Percentiles rank a stretch among this genome's conserved stretches.
Conservation (phyloP, 2,797 vertebrate genomes). For the Smutsia gigantea region DNA sequence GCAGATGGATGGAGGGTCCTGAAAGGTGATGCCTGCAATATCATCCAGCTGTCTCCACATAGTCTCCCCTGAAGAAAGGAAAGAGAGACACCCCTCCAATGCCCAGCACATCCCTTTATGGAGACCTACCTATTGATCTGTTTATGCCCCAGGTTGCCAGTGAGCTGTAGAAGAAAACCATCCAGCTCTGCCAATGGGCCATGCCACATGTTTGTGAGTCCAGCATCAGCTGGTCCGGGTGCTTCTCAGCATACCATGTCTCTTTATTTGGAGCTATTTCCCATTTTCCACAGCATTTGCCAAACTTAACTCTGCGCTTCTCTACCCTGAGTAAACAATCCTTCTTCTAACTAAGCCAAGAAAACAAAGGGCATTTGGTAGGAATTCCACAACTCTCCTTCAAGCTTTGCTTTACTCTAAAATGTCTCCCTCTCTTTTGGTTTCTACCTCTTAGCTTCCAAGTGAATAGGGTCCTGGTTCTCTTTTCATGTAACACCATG, state of each 20-base stretch:
- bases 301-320: background rate
- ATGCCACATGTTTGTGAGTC: background rate
- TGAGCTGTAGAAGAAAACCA: background rate
- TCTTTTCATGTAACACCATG: background rate
- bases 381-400: background rate
- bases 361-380: background rate
- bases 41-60: background rate
- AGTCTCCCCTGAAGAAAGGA: background rate
- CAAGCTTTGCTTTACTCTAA: slow-evolving; percentile 40
- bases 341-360: background rate
- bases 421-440: background rate
- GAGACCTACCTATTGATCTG: background rate
- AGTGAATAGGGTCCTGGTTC: background rate
- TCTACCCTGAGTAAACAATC: slow-evolving; percentile 15
- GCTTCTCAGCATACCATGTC: background rate
- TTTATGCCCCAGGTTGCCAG: background rate
- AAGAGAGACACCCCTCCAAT: background rate
- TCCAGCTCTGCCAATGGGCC: background rate
- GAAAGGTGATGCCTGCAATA: background rate
- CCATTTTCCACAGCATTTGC: slow-evolving; percentile 6
- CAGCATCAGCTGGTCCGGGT: background rate
- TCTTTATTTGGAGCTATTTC: slow-evolving; percentile 25
- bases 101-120: background rate
- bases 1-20: background rate
- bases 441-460: background rate